Conservation (phyloP, 2,113 vertebrate species). For the Tinamus guttatus region DNA sequence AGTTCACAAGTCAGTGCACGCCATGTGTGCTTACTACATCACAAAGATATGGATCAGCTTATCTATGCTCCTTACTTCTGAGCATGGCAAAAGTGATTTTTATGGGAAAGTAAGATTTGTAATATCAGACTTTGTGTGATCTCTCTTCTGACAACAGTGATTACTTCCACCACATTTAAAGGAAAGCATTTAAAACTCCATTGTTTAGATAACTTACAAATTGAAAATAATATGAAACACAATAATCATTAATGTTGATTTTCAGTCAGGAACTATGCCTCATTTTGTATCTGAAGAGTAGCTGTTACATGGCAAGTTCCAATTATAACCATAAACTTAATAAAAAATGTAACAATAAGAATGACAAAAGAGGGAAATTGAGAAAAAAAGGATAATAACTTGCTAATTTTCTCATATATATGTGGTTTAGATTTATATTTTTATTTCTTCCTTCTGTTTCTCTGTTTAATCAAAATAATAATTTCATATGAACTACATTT, state of each 20-base stretch:
- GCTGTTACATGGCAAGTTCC: background rate
- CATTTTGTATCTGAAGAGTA: background rate
- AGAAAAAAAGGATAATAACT: background rate
- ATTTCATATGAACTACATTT: background rate
- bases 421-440: background rate
- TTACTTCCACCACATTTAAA: slow-evolving; percentile 31
- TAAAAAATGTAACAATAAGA: background rate
- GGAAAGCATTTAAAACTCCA: slow-evolving; percentile 16
- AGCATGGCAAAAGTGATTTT: slow-evolving; percentile 23
- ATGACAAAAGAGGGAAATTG: background rate
- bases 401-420: background rate
- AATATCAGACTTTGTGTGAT: slow-evolving; percentile 10
- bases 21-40: slow-evolving; percentile 19
- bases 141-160: slow-evolving; percentile 26
- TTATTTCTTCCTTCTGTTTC: background rate
- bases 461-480: background rate
- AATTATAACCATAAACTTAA: background rate
- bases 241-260: background rate
- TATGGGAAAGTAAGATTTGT: slow-evolving; percentile 46
- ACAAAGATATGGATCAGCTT: slow-evolving; percentile 27
- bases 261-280: background rate
- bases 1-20: slow-evolving; percentile 30
- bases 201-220: slow-evolving; percentile 24
- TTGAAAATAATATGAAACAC: background rate
- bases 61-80: slow-evolving; percentile 10